A percentile compares a stretch with the other conserved stretches of the same genome.
Evolutionary conservation across 2,797 vertebrate species (phyloP).

Genomic region (Siniperca obscura): DNA sequence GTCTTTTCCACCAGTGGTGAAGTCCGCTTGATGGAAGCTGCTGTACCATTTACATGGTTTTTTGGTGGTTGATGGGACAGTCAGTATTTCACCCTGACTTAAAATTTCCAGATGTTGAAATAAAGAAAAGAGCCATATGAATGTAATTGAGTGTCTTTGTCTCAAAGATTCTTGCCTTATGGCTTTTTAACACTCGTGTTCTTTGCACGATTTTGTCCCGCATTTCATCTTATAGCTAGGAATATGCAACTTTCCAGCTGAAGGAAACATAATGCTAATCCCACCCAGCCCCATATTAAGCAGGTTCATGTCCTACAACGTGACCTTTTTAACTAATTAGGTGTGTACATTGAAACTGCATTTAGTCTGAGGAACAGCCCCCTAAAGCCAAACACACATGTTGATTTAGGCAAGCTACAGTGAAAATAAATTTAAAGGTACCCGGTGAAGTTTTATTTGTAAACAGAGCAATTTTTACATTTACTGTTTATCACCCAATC

Average conservation of each 20-base stretch:
- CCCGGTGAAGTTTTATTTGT: background rate
- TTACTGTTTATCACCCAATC: background rate
- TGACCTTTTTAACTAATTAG: background rate
- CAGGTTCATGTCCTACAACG: background rate
- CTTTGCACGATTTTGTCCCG: constrained; percentile 15
- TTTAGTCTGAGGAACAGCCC: background rate
- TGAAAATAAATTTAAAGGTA: background rate
- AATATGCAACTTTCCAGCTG: background rate
- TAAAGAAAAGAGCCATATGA: constrained; percentile 77
- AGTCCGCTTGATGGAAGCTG: constrained; percentile 39
- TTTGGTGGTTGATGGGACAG: constrained; percentile 20
- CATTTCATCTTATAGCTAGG: background rate
- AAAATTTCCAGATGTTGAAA: constrained; percentile 74
- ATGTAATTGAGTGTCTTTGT: constrained; percentile 80
- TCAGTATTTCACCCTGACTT: constrained; percentile 20
- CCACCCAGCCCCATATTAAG: background rate
- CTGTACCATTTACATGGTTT: constrained; percentile 21
- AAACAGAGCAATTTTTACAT: background rate
- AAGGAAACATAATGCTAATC: background rate
- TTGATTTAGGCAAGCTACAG: background rate
- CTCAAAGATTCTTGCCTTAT: constrained; percentile 69
- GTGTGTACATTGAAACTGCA: background rate
- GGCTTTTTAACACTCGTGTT: constrained; percentile 20
- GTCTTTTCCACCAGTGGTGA: constrained; percentile 50
- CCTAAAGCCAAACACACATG: background rate